Evolutionary conservation across 2,113 vertebrate species (phyloP).

Genomic region (Cinclus mexicanus): DNA sequence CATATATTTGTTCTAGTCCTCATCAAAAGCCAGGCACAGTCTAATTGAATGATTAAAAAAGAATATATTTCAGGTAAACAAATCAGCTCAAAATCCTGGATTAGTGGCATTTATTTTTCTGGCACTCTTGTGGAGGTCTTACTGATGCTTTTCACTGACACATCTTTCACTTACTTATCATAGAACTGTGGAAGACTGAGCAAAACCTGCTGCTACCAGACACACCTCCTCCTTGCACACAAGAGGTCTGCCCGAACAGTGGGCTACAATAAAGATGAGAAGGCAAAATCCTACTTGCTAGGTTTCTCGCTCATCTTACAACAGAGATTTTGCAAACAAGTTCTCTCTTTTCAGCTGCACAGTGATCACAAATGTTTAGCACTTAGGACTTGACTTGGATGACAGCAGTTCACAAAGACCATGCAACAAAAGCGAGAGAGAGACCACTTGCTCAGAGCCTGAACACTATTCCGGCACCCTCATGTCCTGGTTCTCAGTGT

Average conservation of each 20-base stretch:
- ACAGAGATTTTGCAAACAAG: neutral
- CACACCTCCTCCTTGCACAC: fast-evolving
- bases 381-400: neutral
- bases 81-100: neutral
- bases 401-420: neutral
- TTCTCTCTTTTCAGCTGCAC: neutral
- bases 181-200: neutral
- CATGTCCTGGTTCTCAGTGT: neutral
- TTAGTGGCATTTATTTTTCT: neutral
- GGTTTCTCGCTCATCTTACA: neutral
- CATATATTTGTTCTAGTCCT: neutral
- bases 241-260: fast-evolving
- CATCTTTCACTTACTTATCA: neutral
- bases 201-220: neutral
- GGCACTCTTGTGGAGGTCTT: neutral
- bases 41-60: neutral
- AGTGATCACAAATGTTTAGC: neutral
- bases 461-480: neutral
- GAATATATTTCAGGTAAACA: neutral
- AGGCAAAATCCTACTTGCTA: neutral
- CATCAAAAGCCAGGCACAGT: neutral
- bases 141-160: neutral
- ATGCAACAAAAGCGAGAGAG: neutral
- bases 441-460: neutral
- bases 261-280: neutral